Evolutionary conservation across 35 echinoderm and acorn worm species (phyloP).

Genomic region (Heliocidaris tuberculata): DNA sequence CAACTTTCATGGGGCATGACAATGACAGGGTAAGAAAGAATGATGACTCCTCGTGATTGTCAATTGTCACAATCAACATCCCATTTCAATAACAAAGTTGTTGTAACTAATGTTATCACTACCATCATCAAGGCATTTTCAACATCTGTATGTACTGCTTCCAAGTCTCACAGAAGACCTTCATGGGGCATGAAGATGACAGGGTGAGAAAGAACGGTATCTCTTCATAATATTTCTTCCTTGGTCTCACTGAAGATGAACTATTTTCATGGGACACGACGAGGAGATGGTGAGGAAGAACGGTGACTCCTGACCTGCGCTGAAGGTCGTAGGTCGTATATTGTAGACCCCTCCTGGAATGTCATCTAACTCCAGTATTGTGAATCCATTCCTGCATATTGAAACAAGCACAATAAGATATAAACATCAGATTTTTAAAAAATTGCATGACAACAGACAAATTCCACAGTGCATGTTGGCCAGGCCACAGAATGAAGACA

Average conservation of each 20-base stretch:
- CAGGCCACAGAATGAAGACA: no score
- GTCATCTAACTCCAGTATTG: constrained; percentile 73
- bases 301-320: constrained; percentile 78
- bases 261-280: constrained; percentile 86
- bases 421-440: not conserved
- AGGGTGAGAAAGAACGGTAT: no score
- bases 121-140: not conserved
- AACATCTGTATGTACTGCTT: no score
- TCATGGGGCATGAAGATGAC: no score
- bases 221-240: not conserved
- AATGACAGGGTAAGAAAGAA: no score
- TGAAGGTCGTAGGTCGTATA: constrained; percentile 85
- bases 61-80: not conserved
- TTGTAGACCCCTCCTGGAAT: constrained; percentile 92
- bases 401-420: not conserved
- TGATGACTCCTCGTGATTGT: no score
- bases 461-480: no score
- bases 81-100: not conserved
- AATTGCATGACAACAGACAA: no score
- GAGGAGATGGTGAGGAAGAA: constrained; percentile 89
- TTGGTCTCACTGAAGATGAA: constrained; percentile 63
- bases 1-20: no score
- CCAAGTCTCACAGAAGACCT: no score
- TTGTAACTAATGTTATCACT: not conserved
- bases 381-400: constrained; percentile 71